Evolutionary conservation across 2,888 invertebrate genomes (phyloP).

Genomic region (Conchocele bisecta): DNA sequence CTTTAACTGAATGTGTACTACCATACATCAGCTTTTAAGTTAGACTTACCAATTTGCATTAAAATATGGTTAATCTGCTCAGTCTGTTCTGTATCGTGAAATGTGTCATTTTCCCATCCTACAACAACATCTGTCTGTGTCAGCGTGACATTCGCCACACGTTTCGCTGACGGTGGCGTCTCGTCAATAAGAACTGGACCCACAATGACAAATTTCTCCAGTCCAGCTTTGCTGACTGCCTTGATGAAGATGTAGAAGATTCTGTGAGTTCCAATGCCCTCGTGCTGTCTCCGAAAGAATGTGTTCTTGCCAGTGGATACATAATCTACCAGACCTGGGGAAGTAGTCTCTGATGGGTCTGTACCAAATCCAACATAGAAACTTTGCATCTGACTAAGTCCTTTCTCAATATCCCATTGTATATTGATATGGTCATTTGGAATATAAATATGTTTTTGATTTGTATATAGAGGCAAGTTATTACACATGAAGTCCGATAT

Average conservation of each 20-base stretch:
- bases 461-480: conserved; percentile 1
- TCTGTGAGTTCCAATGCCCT: conserved; percentile 43
- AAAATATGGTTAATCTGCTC: conserved; percentile 37
- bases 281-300: conserved; percentile 38
- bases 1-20: too few species aligned
- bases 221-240: conserved; percentile 53
- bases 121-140: conserved; percentile 21
- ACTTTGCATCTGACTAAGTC: conserved; percentile 58
- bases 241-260: conserved; percentile 53
- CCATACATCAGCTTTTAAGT: too few species aligned
- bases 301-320: conserved; percentile 33
- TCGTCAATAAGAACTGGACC: conserved; percentile 60
- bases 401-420: conserved; percentile 49
- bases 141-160: conserved; percentile 15
- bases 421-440: conserved; percentile 55
- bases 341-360: not conserved
- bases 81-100: conserved; percentile 57
- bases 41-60: conserved; percentile 53
- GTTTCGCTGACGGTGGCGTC: conserved; percentile 43
- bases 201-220: conserved; percentile 20
- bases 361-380: conserved; percentile 55
- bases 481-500: conserved; percentile 31
- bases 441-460: conserved; percentile 37
- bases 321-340: conserved; percentile 49
- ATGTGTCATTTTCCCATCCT: conserved; percentile 50